Evolutionary conservation across 2,797 vertebrate genomes (phyloP).

Genomic region (Cirrhinus molitorella): DNA sequence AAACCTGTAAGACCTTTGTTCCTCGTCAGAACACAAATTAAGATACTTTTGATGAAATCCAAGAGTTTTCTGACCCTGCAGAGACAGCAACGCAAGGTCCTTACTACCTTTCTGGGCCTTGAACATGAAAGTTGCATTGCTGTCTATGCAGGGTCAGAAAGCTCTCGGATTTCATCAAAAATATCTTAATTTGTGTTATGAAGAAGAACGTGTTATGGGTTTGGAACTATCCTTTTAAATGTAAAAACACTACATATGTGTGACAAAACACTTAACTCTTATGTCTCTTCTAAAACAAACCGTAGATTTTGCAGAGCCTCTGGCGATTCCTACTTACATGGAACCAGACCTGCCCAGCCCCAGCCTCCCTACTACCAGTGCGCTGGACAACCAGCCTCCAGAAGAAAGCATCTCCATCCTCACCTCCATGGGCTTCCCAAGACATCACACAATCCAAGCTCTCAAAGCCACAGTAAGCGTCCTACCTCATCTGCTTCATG

Average conservation of each 20-base stretch:
- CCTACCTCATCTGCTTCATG: background rate
- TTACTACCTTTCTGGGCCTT: no score
- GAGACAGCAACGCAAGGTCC: no score
- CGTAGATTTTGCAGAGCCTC: conserved; percentile 96
- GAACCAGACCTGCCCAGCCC: conserved; percentile 76
- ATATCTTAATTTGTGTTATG: no score
- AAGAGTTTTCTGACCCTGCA: no score
- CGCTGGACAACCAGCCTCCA: conserved; percentile 87
- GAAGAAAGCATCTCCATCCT: conserved; percentile 96
- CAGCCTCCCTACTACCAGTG: conserved; percentile 73
- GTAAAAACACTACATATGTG: background rate
- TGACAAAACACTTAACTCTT: background rate
- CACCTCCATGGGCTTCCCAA: conserved; percentile 96
- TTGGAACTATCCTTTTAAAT: background rate
- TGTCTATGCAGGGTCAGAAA: no score
- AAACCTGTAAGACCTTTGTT: no score
- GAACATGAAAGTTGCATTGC: no score
- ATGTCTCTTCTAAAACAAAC: background rate
- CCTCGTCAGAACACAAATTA: no score
- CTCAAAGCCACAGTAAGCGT: conserved; percentile 90
- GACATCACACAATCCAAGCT: conserved; percentile 86
- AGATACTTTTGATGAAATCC: no score
- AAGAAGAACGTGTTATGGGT: no score
- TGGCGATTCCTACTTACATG: conserved; percentile 84
- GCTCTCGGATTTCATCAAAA: no score